Evolutionary conservation across 2,888 invertebrate genomes (phyloP), one percentile per base, ranked within the genome.

Genomic region (Thecophora atra): DNA sequence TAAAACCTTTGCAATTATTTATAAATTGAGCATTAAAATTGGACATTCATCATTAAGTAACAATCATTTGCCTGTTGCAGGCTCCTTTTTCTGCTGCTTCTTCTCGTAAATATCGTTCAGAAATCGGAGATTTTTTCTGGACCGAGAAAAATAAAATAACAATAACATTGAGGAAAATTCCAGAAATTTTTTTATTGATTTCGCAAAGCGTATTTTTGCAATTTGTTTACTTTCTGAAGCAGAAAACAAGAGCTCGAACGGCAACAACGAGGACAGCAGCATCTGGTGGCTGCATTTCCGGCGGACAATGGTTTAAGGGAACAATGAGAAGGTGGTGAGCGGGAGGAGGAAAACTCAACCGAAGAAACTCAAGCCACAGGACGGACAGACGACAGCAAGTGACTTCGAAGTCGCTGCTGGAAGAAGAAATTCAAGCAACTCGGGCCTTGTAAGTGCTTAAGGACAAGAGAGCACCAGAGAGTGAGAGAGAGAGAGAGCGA

Each of bases 151-250:
- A n/a, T n/a, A 37, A 37, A 37, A 37, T 11, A 11, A 37, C 37
- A 37, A 37, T 37, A 37, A 2, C 37, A 37, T 6, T 11, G 11
- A 37, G 7, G 11, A 62, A 5, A 28, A n/a, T 13, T 5, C n/a
- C 19, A 62, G 62, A 19, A 62, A 62, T 62, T 47, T 47, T 2
- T 11, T 64, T 64, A 64, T 47, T 64, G 64, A 64, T 64, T 64
- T 47, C 47, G 24, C 13, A 28, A 64, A 64, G 47, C 64, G 47
- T 44, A 64, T 64, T 64, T 64, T 64, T 44, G 64, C 64, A 64
- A 64, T 24, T 44, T 64, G 47, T 42, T 37, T 63, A 19, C 26
- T 64, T 47, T 6, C 44, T 47, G 15, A 24, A 47, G 64, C 15
- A 24, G 44, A 44, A 64, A 26, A 64, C 17, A 60, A 60, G 30